Evolutionary conservation across 2,888 invertebrate genomes (phyloP).

Genomic region (Chrysotoxum bicinctum): DNA sequence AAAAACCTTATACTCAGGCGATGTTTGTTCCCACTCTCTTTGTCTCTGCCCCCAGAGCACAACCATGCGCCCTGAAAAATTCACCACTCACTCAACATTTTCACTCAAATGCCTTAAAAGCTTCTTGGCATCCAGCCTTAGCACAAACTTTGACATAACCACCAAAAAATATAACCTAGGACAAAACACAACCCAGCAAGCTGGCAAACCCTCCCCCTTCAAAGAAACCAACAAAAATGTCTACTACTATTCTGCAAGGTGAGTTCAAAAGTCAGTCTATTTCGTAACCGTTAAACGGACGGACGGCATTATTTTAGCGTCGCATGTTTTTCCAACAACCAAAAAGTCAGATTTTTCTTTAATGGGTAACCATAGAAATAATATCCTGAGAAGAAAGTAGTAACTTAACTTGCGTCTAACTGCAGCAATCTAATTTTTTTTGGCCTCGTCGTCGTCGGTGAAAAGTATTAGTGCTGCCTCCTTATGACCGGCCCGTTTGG

Average conservation of each 20-base stretch:
- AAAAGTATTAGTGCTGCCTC: constrained; percentile 12
- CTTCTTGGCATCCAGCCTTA: constrained; percentile 20
- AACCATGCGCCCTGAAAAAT: constrained; percentile 39
- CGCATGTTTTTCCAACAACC: constrained; percentile 31
- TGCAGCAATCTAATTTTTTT: neutral
- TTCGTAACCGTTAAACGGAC: constrained; percentile 74
- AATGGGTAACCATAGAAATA: neutral
- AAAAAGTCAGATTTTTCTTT: constrained; percentile 16
- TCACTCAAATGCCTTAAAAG: constrained; percentile 55
- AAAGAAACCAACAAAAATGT: constrained; percentile 63
- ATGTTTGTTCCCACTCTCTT: constrained; percentile 22
- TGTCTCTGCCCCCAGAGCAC: neutral
- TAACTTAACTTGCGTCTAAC: constrained; percentile 27
- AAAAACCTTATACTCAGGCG: neutral
- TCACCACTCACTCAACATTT: constrained; percentile 59
- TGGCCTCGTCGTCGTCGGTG: constrained; percentile 19
- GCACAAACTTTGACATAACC: constrained; percentile 46
- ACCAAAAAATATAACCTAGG: constrained; percentile 47
- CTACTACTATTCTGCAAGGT: constrained; percentile 75
- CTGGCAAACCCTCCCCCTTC: constrained; percentile 27
- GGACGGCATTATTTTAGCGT: constrained; percentile 65
- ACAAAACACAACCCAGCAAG: constrained; percentile 29
- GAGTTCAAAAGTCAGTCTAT: constrained; percentile 76
- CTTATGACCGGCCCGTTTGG: neutral
- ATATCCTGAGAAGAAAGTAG: neutral